Conservation (phyloP, 2,888 invertebrate genomes). For the Microctonus brassicae region DNA sequence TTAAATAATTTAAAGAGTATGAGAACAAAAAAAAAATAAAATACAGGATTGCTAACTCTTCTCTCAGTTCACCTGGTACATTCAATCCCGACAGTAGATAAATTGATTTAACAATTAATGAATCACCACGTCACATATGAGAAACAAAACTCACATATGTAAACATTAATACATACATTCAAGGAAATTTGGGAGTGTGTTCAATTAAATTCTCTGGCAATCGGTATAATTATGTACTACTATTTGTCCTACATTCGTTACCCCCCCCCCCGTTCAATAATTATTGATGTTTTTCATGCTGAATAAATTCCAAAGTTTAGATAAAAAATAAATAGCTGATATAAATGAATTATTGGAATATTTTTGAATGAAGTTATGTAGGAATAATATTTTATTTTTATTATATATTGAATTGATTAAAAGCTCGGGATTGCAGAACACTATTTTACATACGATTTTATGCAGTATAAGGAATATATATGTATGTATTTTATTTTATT, state of each 20-base stretch:
- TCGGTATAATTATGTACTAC: constrained; percentile 11
- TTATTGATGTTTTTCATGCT: neutral
- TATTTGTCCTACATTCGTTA: neutral
- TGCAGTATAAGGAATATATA: constrained; percentile 4
- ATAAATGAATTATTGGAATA: neutral
- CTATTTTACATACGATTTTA: too few relatives aligned
- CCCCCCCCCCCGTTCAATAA: neutral
- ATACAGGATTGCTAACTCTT: neutral
- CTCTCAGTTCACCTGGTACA: neutral
- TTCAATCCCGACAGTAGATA: neutral
- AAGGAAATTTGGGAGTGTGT: neutral
- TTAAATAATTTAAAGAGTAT: too few relatives aligned
- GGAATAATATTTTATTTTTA: neutral
- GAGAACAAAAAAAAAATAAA: too few relatives aligned
- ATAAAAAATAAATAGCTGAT: neutral
- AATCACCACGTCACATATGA: neutral
- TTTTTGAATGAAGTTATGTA: neutral
- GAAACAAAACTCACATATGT: neutral
- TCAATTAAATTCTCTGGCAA: constrained; percentile 7
- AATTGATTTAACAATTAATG: neutral
- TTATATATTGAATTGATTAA: neutral
- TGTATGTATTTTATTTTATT: too few relatives aligned
- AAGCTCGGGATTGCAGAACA: too few relatives aligned
- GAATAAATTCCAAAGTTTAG: neutral
- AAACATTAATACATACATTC: neutral